Evolutionary conservation across 1,140 invertebrate species (phyloP), one percentile per base, ranked within the genome.

Genomic region (Pseudachorutes palmiensis): DNA sequence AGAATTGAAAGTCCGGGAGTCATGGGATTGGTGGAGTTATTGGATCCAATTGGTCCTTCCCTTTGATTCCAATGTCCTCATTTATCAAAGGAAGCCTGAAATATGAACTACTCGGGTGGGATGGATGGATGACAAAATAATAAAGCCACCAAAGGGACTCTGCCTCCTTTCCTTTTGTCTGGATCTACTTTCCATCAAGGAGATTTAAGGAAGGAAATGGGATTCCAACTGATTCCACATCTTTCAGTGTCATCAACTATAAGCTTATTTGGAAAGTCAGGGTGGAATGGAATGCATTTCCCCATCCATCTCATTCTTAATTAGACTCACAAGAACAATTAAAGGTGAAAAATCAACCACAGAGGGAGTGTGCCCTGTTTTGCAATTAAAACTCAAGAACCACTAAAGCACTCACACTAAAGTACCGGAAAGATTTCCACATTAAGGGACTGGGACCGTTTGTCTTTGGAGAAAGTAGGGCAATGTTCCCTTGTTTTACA

Each of bases 251-350:
- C 36, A 45, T 45, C 36, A 45, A 45, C 9, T 19, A 45, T 12
- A 19, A 19, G 9, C 19, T 45, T 45, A 45, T n/a, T n/a, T n/a
- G n/a, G n/a, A n/a, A n/a, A n/a, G n/a, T n/a, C n/a, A n/a, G n/a
- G n/a, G n/a, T n/a, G n/a, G n/a, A n/a, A n/a, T n/a, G n/a, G 5
- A 41, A 41, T 41, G 36, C 19, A 5, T 41, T 19, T 41, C 36
- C 19, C 5, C 36, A 9, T 41, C 36, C 19, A 19, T 19, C 19
- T 41, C 19, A 9, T 22, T 55, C 5, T 12, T 55, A 14, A 70
- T 41, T 59, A 51, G 51, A 62, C 69, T 51, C 69, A 57, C 33
- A 63, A 65, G 69, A 63, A 67, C 63, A 71, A 71, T 71, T 68
- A 71, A 64, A 71, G 69, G 69, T 71, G 65, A 62, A 64, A 67